A percentile compares a stretch with the other conserved stretches of the same genome.
Evolutionary conservation across 2,113 vertebrate species (phyloP).

Genomic region (Eidolon helvum): DNA sequence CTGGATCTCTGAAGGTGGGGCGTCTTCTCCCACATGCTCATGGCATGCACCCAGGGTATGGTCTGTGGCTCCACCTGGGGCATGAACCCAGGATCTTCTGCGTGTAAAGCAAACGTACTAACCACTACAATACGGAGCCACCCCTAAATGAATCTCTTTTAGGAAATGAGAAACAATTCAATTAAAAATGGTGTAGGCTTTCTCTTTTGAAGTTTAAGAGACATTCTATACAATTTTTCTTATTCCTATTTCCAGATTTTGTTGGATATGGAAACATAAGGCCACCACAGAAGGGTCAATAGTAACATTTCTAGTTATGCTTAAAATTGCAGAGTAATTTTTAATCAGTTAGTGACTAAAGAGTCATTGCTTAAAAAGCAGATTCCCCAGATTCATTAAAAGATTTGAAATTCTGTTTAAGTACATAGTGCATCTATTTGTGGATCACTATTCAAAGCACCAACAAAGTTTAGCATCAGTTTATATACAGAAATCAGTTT

Average conservation of each 20-base stretch:
- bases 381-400: not conserved
- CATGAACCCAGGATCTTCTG: no score
- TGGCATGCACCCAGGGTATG: no score
- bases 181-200: not conserved
- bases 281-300: not conserved
- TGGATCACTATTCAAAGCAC: not conserved
- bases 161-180: not conserved
- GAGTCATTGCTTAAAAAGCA: not conserved
- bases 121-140: no score
- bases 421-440: not conserved
- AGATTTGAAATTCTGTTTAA: not conserved
- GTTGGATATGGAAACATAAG: not conserved
- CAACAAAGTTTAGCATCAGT: not conserved
- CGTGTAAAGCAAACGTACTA: no score
- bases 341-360: not conserved
- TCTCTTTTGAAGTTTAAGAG: not conserved
- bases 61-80: no score
- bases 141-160: not conserved
- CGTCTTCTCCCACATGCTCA: no score
- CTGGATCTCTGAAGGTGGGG: no score
- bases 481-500: not conserved
- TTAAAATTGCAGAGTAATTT: conserved; percentile 28
- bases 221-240: not conserved
- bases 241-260: conserved; percentile 13
- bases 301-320: not conserved